phyloP scores from a whole-genome alignment of 1,140 invertebrate genomes.

The Pseudobourletiella spinata region DNA sequence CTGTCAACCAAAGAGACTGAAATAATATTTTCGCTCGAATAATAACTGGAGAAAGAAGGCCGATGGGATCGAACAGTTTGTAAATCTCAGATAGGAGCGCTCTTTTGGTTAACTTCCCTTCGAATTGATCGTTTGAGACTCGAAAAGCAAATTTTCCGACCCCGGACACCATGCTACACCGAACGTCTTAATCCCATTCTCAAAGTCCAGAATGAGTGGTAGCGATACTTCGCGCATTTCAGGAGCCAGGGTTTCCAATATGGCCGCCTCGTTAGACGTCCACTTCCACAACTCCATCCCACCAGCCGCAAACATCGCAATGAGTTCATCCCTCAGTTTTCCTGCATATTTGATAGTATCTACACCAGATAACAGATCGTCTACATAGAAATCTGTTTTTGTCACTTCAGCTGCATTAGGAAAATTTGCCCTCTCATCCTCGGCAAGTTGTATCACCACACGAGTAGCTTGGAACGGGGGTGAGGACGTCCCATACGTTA shows the following conservation, averaged over 20 bases:
- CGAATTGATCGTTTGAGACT: neutral
- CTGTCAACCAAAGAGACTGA: neutral
- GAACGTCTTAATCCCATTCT: constrained; percentile 21
- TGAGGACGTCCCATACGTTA: constrained; percentile 6
- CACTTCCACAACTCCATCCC: constrained; percentile 43
- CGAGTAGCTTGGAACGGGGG: constrained; percentile 6
- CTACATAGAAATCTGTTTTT: constrained; percentile 39
- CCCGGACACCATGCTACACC: constrained; percentile 26
- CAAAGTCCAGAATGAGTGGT: neutral
- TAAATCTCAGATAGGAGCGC: constrained; percentile 25
- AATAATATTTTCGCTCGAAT: neutral
- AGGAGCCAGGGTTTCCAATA: constrained; percentile 24
- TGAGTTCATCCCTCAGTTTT: constrained; percentile 33
- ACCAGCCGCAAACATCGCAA: constrained; percentile 34
- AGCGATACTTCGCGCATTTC: neutral
- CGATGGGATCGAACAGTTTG: neutral
- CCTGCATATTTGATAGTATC: constrained; percentile 34
- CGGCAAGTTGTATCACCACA: constrained; percentile 36
- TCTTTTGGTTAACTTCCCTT: constrained; percentile 21
- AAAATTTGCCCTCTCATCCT: constrained; percentile 35
- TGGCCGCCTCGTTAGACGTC: constrained; percentile 36
- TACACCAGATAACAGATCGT: constrained; percentile 40
- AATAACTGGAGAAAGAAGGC: neutral
- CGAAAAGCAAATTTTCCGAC: constrained; percentile 12
- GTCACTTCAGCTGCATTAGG: constrained; percentile 37